Evolutionary conservation across 1,140 invertebrate species (phyloP).

Genomic region (Grapholita molesta): DNA sequence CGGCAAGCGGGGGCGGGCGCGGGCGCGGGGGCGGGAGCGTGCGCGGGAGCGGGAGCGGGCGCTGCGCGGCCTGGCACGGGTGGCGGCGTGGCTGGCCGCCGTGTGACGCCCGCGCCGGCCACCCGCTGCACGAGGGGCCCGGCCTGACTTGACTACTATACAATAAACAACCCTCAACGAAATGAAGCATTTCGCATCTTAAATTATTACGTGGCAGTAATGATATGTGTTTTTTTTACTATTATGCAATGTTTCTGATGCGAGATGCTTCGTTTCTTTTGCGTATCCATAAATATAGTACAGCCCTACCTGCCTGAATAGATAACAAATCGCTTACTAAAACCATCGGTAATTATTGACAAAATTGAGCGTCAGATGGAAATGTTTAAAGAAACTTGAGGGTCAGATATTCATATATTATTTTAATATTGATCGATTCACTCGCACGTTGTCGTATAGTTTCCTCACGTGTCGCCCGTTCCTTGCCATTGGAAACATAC

Average conservation of each 20-base stretch:
- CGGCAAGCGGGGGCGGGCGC: neutral
- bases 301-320: neutral
- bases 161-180: neutral
- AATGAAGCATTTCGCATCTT: neutral
- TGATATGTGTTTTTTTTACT: neutral
- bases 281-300: neutral
- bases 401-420: neutral
- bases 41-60: constrained; percentile 1
- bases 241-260: neutral
- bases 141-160: neutral
- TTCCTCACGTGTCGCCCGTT: neutral
- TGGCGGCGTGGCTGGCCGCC: constrained; percentile 31
- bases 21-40: neutral
- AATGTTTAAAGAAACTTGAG: neutral
- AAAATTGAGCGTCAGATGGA: neutral
- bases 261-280: neutral
- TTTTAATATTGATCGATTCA: neutral
- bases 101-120: constrained; percentile 1
- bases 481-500: neutral
- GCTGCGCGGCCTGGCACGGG: constrained; percentile 19
- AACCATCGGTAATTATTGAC: neutral
- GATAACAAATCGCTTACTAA: neutral
- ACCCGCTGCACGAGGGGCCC: neutral
- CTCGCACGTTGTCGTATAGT: neutral
- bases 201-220: neutral